phyloP scores from a whole-genome alignment of 2,888 invertebrate species.

The Drosophila anceps region DNA sequence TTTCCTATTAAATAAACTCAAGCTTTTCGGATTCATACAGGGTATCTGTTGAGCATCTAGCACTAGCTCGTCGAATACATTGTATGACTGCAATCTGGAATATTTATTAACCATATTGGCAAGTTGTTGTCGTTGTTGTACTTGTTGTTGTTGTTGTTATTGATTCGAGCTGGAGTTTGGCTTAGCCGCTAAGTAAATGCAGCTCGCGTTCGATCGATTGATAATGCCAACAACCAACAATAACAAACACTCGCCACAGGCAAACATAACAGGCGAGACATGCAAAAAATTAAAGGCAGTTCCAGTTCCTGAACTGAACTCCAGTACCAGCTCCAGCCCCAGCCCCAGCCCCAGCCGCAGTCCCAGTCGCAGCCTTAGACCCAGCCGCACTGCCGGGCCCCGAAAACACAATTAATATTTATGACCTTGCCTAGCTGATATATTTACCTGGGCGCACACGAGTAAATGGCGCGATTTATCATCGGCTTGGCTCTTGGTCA shows the following conservation, averaged over 20 bases:
- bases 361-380: background rate
- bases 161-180: slow-evolving; percentile 47
- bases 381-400: slow-evolving; percentile 25
- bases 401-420: slow-evolving; percentile 78
- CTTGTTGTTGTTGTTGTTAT: slow-evolving; percentile 52
- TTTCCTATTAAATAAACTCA: background rate
- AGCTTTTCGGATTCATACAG: slow-evolving; percentile 13
- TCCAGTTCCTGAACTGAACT: slow-evolving; percentile 48
- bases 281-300: slow-evolving; percentile 71
- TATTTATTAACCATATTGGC: slow-evolving; percentile 75
- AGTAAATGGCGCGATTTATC: slow-evolving; percentile 78
- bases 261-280: slow-evolving; percentile 57
- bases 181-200: slow-evolving; percentile 73
- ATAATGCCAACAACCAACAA: slow-evolving; percentile 68
- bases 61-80: slow-evolving; percentile 28
- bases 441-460: slow-evolving; percentile 80
- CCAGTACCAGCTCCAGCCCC: background rate
- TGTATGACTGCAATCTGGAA: slow-evolving; percentile 57
- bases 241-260: slow-evolving; percentile 61
- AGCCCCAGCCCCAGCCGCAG: background rate
- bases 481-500: slow-evolving; percentile 39
- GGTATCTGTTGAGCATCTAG: slow-evolving; percentile 46
- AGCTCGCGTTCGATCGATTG: slow-evolving; percentile 80
- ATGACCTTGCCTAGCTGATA: slow-evolving; percentile 80
- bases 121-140: slow-evolving; percentile 43